Evolutionary conservation across 2,888 invertebrate genomes (phyloP).

Genomic region (Microchrysa polita): DNA sequence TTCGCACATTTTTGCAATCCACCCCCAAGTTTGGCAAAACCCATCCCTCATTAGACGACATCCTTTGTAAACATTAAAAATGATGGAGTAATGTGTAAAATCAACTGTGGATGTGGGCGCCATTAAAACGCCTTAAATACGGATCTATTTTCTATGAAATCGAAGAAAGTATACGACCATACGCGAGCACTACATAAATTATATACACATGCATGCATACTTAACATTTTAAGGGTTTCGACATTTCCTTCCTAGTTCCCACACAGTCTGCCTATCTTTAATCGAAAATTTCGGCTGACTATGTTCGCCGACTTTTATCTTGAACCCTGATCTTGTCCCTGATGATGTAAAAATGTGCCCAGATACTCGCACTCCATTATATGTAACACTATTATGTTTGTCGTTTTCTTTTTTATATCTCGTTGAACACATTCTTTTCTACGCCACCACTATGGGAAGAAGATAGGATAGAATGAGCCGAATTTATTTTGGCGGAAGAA

Average conservation of each 20-base stretch:
- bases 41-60: neutral
- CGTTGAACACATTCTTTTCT: too few relatives aligned
- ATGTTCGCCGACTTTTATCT: too few relatives aligned
- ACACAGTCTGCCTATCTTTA: neutral
- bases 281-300: neutral
- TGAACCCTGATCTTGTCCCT: too few relatives aligned
- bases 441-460: neutral
- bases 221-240: slow-evolving; percentile 11
- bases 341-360: too few relatives aligned
- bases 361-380: too few relatives aligned
- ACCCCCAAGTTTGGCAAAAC: slow-evolving; percentile 15
- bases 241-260: slow-evolving; percentile 7
- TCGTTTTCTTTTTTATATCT: too few relatives aligned
- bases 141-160: neutral
- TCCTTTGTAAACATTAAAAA: neutral
- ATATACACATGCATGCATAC: too few relatives aligned
- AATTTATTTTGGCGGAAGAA: neutral
- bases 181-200: too few relatives aligned
- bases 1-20: slow-evolving; percentile 17
- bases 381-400: too few relatives aligned
- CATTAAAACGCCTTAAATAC: slow-evolving; percentile 13
- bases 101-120: slow-evolving; percentile 1
- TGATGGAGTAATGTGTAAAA: neutral
- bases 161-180: slow-evolving; percentile 32
- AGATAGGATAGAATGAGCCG: slow-evolving; percentile 15